These are phyloP conservation scores for Alethe castanea DNA, from an alignment of 2,113 vertebrate species.

Conservation along the genomic window DNA sequence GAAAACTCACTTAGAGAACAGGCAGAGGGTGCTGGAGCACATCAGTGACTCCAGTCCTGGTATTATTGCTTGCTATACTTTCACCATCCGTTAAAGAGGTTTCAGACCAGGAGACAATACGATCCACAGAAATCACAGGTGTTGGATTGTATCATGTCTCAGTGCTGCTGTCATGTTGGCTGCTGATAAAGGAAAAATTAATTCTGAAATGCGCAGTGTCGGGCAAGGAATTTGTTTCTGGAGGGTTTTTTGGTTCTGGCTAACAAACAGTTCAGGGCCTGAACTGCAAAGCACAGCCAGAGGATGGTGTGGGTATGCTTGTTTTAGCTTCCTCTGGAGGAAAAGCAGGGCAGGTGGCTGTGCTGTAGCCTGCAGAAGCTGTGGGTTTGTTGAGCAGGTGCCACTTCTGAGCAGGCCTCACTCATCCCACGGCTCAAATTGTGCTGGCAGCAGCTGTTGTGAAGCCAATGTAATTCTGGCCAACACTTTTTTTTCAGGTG, in stretches of 20 bases:
- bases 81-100: background rate
- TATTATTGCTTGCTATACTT: background rate
- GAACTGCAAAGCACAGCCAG: background rate
- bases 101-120: background rate
- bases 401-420: background rate
- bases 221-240: background rate
- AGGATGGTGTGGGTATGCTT: background rate
- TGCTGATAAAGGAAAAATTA: background rate
- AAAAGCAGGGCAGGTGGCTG: background rate
- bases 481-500: background rate
- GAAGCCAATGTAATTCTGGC: background rate
- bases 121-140: background rate
- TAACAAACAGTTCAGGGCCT: background rate
- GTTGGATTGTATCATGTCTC: background rate
- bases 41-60: background rate
- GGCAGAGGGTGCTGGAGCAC: background rate
- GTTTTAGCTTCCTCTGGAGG: background rate
- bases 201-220: background rate
- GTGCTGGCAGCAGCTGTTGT: background rate
- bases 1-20: background rate
- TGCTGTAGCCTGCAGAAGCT: background rate
- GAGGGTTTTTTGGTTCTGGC: background rate
- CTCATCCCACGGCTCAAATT: fast-evolving
- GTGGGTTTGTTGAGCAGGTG: background rate
- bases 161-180: background rate